phyloP scores from a whole-genome alignment of 2,888 invertebrate genomes.

The Dicranocentrus wangi region DNA sequence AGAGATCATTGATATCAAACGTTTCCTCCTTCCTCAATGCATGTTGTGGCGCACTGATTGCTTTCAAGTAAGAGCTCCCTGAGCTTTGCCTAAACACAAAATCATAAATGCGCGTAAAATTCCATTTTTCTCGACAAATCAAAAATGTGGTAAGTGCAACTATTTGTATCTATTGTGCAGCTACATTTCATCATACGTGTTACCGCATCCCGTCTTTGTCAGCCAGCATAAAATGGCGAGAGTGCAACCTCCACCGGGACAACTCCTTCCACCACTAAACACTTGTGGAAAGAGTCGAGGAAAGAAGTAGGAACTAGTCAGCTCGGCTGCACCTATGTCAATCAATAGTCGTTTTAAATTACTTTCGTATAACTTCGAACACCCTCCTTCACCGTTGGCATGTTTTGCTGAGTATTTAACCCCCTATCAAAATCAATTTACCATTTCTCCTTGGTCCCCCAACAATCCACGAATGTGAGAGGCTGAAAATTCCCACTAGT shows the following conservation, averaged over 20 bases:
- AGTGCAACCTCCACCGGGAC: constrained; percentile 70
- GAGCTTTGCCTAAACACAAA: constrained; percentile 45
- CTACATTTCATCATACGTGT: constrained; percentile 57
- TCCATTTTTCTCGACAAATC: too few species aligned
- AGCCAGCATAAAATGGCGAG: constrained; percentile 71
- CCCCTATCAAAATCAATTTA: too few species aligned
- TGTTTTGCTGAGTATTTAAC: too few species aligned
- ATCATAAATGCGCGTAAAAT: neutral
- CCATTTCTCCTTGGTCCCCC: constrained; percentile 70
- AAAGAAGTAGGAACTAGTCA: constrained; percentile 66
- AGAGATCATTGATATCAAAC: constrained; percentile 70
- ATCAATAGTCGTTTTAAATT: constrained; percentile 22
- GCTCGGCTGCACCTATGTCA: constrained; percentile 57
- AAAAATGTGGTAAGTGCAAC: neutral
- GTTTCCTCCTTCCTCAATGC: constrained; percentile 69
- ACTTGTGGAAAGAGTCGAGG: constrained; percentile 71
- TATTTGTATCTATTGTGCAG: constrained; percentile 7
- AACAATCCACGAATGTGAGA: constrained; percentile 72
- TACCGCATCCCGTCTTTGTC: constrained; percentile 69
- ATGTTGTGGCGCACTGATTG: constrained; percentile 64
- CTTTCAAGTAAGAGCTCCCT: constrained; percentile 57
- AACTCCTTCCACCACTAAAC: constrained; percentile 68
- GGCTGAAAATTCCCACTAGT: constrained; percentile 71
- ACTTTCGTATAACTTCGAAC: neutral
- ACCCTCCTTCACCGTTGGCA: too few species aligned